Evolutionary conservation across 37 sponge, comb jelly and placozoan species (phyloP).

Genomic region (Eunapius fragilis): DNA sequence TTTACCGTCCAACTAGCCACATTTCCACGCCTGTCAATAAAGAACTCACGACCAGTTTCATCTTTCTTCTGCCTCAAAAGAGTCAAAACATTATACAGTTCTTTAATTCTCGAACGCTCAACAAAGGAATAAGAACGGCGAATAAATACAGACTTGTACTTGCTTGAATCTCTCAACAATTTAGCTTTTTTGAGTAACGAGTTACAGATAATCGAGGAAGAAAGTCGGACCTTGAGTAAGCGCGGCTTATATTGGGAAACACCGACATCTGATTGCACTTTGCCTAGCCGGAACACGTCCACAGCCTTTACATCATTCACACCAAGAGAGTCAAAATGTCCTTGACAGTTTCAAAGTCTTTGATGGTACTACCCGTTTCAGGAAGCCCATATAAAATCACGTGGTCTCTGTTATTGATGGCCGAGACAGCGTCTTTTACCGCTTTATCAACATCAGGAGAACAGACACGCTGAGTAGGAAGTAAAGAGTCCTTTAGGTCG

Average conservation of each 20-base stretch:
- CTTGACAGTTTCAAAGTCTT: neutral
- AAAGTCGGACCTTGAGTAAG: neutral
- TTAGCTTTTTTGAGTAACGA: neutral
- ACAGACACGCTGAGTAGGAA: neutral
- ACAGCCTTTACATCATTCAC: neutral
- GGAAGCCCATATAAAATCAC: neutral
- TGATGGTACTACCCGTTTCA: neutral
- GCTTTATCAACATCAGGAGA: neutral
- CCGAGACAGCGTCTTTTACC: neutral
- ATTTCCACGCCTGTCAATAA: neutral
- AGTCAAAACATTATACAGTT: neutral
- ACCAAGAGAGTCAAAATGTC: neutral
- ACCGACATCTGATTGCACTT: neutral
- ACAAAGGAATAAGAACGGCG: neutral
- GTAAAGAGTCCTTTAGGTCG: neutral
- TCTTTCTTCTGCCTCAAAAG: neutral
- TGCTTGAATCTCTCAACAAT: neutral
- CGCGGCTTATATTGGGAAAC: neutral
- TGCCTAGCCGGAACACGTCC: neutral
- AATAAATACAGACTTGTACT: neutral
- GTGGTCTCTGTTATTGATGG: neutral
- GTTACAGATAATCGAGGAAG: neutral
- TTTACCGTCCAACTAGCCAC: neutral
- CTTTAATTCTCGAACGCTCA: neutral
- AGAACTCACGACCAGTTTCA: neutral